Conservation (phyloP, 1,140 invertebrate species). For the Contarinia nasturtii region DNA sequence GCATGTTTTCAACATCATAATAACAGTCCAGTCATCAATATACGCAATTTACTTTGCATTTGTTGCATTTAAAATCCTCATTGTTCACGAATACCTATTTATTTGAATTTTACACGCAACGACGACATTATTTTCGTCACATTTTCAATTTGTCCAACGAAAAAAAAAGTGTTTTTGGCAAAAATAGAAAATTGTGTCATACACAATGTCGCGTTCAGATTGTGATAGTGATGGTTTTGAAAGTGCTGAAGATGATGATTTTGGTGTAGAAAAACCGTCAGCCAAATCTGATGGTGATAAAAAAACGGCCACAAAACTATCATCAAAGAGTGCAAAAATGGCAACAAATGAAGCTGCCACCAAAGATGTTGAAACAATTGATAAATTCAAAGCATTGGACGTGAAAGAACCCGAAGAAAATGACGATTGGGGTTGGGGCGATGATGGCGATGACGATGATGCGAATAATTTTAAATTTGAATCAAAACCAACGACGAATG, state of each 20-base stretch:
- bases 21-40: too few species aligned
- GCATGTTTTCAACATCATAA: too few species aligned
- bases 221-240: slow-evolving; percentile 55
- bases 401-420: not conserved
- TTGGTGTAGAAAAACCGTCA: slow-evolving; percentile 5
- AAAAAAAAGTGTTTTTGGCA: too few species aligned
- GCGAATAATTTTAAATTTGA: not conserved
- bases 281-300: not conserved
- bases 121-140: too few species aligned
- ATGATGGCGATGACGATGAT: not conserved
- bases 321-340: not conserved
- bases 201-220: slow-evolving; percentile 49
- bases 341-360: not conserved
- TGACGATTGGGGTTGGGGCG: not conserved
- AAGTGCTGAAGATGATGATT: slow-evolving; percentile 39
- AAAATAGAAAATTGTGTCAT: too few species aligned
- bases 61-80: too few species aligned
- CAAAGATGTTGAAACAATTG: not conserved
- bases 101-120: too few species aligned
- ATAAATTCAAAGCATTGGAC: not conserved
- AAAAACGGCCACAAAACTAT: slow-evolving; percentile 3
- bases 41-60: too few species aligned
- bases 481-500: not conserved
- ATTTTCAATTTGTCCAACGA: too few species aligned
- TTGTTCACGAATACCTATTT: too few species aligned